A percentile compares a stretch with the other conserved stretches of the same genome.
Evolutionary conservation across 1,140 invertebrate genomes (phyloP).

Genomic region (Phenacoccus solenopsis): DNA sequence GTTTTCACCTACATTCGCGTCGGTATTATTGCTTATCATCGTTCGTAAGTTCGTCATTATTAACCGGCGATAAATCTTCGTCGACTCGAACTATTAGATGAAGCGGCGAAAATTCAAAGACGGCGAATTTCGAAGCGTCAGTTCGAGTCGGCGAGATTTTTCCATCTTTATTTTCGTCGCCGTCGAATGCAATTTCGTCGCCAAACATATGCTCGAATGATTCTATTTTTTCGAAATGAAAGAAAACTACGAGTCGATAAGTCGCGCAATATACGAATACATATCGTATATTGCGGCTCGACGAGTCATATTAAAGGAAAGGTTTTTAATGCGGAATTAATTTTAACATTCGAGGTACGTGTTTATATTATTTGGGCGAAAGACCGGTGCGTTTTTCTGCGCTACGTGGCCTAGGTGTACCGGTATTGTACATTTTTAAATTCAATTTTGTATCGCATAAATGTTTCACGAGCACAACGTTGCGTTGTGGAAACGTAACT

Average conservation of each 20-base stretch:
- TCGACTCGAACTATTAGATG: not conserved
- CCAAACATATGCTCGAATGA: no score
- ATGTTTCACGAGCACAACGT: not conserved
- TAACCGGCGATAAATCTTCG: not conserved
- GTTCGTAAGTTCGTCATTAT: not conserved
- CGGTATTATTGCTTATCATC: not conserved
- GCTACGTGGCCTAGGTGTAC: no score
- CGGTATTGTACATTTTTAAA: conserved; percentile 15
- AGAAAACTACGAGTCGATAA: no score
- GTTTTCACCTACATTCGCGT: not conserved
- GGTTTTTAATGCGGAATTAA: no score
- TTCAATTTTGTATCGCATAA: conserved; percentile 8
- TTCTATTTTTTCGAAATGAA: no score
- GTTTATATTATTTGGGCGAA: no score
- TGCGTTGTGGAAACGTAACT: not conserved
- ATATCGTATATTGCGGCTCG: no score
- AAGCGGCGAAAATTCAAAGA: no score
- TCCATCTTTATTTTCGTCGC: not conserved
- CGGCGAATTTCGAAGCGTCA: not conserved
- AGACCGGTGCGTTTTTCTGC: no score
- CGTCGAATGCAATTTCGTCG: conserved; percentile 1
- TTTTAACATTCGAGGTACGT: no score
- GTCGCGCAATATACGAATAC: no score
- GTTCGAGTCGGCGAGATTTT: not conserved
- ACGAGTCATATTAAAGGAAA: no score